These are phyloP conservation scores for Spondyliosoma cantharus DNA, from an alignment of 2,797 vertebrate genomes.

Conservation along the genomic window DNA sequence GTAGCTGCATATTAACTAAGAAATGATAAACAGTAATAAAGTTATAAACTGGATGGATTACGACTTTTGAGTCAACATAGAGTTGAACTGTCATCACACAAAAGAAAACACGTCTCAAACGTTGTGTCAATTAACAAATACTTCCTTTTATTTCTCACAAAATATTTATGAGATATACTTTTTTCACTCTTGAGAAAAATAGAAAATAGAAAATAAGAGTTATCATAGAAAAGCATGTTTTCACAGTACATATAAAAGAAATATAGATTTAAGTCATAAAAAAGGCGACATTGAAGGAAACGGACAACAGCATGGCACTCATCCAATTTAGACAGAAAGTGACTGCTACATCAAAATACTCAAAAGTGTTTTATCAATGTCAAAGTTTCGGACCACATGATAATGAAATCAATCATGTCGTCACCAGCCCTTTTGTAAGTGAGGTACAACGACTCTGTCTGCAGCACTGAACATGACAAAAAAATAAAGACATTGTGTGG, in stretches of 20 bases:
- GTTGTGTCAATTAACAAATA: conserved; percentile 45
- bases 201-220: conserved; percentile 27
- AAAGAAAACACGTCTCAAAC: conserved; percentile 1
- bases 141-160: conserved; percentile 74
- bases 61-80: not conserved
- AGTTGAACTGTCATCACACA: not conserved
- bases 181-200: conserved; percentile 38
- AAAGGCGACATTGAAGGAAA: conserved; percentile 38
- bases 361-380: conserved; percentile 8
- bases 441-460: conserved; percentile 49
- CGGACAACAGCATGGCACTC: conserved; percentile 13
- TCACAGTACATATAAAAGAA: conserved; percentile 68
- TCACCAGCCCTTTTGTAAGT: conserved; percentile 39
- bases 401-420: conserved; percentile 38
- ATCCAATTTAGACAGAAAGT: conserved; percentile 26
- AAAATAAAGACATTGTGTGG: not conserved
- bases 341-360: conserved; percentile 26
- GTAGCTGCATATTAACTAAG: conserved; percentile 7
- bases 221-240: conserved; percentile 58
- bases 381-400: conserved; percentile 40
- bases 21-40: not conserved
- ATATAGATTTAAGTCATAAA: conserved; percentile 17
- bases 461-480: conserved; percentile 1
- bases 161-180: conserved; percentile 61
- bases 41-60: not conserved